phyloP scores from a whole-genome alignment of 2,888 invertebrate genomes.

The Eudasyphora cyanicolor region DNA sequence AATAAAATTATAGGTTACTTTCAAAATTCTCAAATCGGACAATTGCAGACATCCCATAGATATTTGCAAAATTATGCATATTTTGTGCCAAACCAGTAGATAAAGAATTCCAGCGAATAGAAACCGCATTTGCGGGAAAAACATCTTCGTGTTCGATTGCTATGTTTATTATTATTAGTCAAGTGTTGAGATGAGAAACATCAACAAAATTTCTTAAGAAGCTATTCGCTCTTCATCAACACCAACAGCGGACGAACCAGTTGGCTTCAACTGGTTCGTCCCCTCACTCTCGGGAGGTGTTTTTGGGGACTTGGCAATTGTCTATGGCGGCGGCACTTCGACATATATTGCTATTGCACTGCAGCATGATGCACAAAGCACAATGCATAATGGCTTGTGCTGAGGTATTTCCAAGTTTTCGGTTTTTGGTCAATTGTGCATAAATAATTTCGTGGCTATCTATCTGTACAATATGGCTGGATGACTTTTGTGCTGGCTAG shows the following conservation, averaged over 20 bases:
- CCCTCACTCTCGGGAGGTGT: too few relatives aligned
- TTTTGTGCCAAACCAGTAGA: not conserved
- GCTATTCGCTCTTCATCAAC: not conserved
- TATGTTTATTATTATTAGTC: constrained; percentile 51
- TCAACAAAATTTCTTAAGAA: constrained; percentile 2
- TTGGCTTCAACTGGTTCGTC: not conserved
- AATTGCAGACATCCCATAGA: not conserved
- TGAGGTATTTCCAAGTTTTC: constrained; percentile 18
- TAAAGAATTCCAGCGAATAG: not conserved
- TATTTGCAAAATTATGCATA: not conserved
- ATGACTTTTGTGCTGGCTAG: too few relatives aligned
- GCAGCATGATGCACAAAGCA: too few relatives aligned
- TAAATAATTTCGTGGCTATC: constrained; percentile 49
- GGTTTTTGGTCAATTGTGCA: constrained; percentile 57
- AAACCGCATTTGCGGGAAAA: too few relatives aligned
- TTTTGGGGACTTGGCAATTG: too few relatives aligned
- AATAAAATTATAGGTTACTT: constrained; percentile 26
- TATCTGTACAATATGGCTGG: not conserved
- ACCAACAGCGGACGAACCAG: constrained; percentile 17
- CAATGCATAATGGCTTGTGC: constrained; percentile 51
- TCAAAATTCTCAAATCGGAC: not conserved
- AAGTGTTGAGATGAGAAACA: constrained; percentile 56
- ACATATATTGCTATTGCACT: constrained; percentile 37
- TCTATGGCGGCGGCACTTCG: too few relatives aligned
- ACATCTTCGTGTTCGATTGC: constrained; percentile 50